Base-by-base conservation (phyloP, 2,113 vertebrate genomes). In the Cathartes aura region DNA sequence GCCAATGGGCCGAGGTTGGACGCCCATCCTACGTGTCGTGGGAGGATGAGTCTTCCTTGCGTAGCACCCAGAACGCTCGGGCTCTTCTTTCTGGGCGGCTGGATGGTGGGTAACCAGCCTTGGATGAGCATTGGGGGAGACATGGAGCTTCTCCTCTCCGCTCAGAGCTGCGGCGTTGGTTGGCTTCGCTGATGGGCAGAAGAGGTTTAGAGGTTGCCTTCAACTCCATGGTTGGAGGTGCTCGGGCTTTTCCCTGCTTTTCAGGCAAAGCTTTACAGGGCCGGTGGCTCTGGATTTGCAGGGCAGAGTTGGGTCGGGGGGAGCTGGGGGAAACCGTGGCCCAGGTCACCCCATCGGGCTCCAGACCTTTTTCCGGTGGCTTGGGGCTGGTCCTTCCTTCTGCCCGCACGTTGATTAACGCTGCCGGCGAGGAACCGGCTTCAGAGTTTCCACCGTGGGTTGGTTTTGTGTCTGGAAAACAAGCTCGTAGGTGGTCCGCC, bases 1-100 rank as follows among this genome's bases (percentile, higher is more conserved):
- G 52, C 12, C 36, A 0, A 29, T 1, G 29, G 45, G 82, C 42
- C 43, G 75, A 59, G 36, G 64, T 59, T 9, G 67, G 34, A 4
- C 7, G 0, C 8, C 29, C 47, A 5, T 38, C 74, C 78, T 13
- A 0, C 0, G 0, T 40, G 34, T 23, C 19, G 0, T 0, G 6
- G 34, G 64, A 79, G 71, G 58, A 75, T 7, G 40, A 68, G 42
- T 12, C 52, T 74, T 60, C 17, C 53, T 67, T 7, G 0, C 1
- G 43, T 22, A 56, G 67, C 27, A 26, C n/a, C 48, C 58, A 9
- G 8, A 89, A 15, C 0, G 7, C 16, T 48, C 32, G 0, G 8
- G 9, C 11, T 50, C 30, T n/a, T 43, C 67, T 24, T n/a, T 42
- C 55, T n/a, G 82, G 32, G 64, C 38, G 34, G 87, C 48, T 73